Evolutionary conservation across 2,888 invertebrate genomes (phyloP).

Genomic region (Lepas anatifera): DNA sequence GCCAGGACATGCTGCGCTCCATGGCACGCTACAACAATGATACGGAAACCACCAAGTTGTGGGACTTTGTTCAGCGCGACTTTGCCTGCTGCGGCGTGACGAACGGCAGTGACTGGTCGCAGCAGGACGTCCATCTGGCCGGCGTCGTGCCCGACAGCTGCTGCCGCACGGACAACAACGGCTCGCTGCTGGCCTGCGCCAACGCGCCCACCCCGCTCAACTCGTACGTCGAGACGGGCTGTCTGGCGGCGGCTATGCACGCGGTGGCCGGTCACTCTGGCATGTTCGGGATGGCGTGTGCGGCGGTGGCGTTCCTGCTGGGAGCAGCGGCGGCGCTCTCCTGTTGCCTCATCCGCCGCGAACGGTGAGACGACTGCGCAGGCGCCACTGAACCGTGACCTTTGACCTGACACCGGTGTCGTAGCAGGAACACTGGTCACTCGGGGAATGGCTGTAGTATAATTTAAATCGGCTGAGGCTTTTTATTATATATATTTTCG

Average conservation of each 20-base stretch:
- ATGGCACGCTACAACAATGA: slow-evolving; percentile 57
- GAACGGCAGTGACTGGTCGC: slow-evolving; percentile 38
- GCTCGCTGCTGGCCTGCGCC: not conserved
- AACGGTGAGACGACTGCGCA: not conserved
- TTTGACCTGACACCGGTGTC: no score
- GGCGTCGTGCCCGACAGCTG: not conserved
- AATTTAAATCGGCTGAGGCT: no score
- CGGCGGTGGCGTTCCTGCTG: not conserved
- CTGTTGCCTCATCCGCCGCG: not conserved
- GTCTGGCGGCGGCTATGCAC: not conserved
- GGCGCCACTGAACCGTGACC: no score
- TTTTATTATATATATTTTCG: no score
- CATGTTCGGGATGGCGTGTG: not conserved
- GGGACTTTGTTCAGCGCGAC: slow-evolving; percentile 60
- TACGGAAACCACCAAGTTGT: slow-evolving; percentile 56
- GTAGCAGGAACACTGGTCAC: no score
- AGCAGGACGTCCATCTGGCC: not conserved
- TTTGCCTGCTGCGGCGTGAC: slow-evolving; percentile 62
- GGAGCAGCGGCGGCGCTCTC: not conserved
- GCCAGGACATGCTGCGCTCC: slow-evolving; percentile 42
- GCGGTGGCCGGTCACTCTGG: not conserved
- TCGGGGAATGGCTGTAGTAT: no score
- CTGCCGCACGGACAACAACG: not conserved
- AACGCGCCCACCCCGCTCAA: not conserved
- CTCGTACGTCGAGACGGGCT: not conserved